Evolutionary conservation across 2,113 vertebrate species (phyloP).

Genomic region (Pelodiscus sinensis): DNA sequence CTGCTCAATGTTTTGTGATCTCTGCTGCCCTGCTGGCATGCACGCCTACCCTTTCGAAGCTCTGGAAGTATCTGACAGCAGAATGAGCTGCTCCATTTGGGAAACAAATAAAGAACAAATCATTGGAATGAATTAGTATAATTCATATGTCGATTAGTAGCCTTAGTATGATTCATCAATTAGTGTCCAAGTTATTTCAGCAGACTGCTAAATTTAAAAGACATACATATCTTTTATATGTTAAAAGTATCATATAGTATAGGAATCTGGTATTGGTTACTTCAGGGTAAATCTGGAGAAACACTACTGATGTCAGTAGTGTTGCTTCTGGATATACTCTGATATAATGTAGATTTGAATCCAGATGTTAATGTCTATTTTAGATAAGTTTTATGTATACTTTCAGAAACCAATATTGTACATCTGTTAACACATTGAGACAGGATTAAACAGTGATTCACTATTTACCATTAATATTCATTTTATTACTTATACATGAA

Average conservation of each 20-base stretch:
- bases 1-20: no score
- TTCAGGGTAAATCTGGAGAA: background rate
- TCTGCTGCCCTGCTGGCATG: no score
- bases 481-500: slow-evolving; percentile 12
- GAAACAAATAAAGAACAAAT: no score
- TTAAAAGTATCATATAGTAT: background rate
- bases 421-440: background rate
- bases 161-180: slow-evolving; percentile 55
- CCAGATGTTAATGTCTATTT: background rate
- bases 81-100: no score
- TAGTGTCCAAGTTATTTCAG: slow-evolving; percentile 58
- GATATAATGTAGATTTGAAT: background rate
- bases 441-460: background rate
- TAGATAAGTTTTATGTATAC: slow-evolving; percentile 31
- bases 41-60: no score
- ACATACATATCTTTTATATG: slow-evolving; percentile 20
- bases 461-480: slow-evolving; percentile 16
- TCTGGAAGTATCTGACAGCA: no score
- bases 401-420: slow-evolving; percentile 28
- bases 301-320: rapidly evolving
- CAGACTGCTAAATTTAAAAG: slow-evolving; percentile 37
- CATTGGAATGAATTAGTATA: no score
- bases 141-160: no score
- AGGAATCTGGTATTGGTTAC: background rate
- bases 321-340: background rate